phyloP scores from a whole-genome alignment of 2,797 vertebrate genomes.

The Catamblyrhynchus diadema region DNA sequence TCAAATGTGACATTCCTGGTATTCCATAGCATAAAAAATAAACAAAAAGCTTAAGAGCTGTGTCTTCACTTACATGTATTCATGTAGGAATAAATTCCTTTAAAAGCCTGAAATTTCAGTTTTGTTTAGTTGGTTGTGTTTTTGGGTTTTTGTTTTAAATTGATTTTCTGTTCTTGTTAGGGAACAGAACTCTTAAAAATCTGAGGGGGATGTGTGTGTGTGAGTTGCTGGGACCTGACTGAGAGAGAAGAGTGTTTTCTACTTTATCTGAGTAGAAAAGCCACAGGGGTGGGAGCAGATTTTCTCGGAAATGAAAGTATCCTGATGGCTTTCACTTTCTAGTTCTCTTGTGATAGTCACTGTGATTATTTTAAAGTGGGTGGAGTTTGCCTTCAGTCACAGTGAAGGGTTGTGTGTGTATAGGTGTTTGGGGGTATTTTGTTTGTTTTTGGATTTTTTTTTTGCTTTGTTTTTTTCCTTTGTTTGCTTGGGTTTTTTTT shows the following conservation, averaged over 20 bases:
- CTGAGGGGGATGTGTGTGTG: accelerated
- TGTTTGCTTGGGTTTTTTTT: background rate
- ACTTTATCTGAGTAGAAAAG: background rate
- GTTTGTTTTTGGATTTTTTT: background rate
- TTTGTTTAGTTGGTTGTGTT: background rate
- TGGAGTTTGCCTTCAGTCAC: background rate
- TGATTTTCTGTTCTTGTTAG: background rate
- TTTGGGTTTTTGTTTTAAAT: accelerated
- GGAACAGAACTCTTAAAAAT: background rate
- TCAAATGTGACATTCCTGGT: background rate
- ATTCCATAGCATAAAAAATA: background rate
- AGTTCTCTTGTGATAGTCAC: background rate
- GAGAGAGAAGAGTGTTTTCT: background rate
- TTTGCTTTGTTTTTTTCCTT: background rate
- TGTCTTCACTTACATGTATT: background rate
- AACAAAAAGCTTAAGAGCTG: background rate
- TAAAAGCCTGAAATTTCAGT: background rate
- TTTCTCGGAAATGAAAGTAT: background rate
- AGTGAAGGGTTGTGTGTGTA: background rate
- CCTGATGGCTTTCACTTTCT: conserved; percentile 7
- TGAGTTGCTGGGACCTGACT: background rate
- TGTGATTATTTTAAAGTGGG: background rate
- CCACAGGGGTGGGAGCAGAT: background rate
- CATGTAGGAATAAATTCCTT: background rate
- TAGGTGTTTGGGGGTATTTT: background rate